phyloP scores from a whole-genome alignment of 2,113 vertebrate species.

The Paradisaea rubra region DNA sequence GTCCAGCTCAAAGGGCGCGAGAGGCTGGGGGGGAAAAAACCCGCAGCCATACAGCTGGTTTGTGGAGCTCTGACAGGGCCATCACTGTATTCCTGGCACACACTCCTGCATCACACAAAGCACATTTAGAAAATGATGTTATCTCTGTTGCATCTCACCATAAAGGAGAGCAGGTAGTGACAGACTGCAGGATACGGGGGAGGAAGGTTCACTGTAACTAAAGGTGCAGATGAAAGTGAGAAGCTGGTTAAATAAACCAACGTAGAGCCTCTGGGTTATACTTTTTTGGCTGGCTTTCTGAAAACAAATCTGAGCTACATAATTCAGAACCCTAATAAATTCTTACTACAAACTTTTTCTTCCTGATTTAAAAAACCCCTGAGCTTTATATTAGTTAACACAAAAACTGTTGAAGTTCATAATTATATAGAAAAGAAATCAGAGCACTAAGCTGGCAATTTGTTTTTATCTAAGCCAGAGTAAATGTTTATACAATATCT shows the following conservation, averaged over 20 bases:
- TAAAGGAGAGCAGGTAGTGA: conserved; percentile 9
- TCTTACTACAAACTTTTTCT: conserved; percentile 8
- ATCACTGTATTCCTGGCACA: conserved; percentile 48
- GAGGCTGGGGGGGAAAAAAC: neutral
- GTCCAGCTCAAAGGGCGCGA: neutral
- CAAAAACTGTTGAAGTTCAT: conserved; percentile 33
- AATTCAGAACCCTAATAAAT: conserved; percentile 26
- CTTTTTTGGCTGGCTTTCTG: neutral
- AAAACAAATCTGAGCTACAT: neutral
- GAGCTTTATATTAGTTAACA: neutral
- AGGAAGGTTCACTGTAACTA: neutral
- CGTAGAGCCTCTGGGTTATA: neutral
- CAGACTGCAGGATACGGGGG: neutral
- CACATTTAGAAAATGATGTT: conserved; percentile 23
- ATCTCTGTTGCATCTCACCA: neutral
- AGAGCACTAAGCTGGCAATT: conserved; percentile 41
- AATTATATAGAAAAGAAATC: neutral
- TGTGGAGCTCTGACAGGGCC: conserved; percentile 9
- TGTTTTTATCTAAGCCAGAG: conserved; percentile 60
- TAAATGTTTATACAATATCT: conserved; percentile 65
- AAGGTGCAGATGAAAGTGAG: conserved; percentile 10
- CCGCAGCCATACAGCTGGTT: conserved; percentile 43
- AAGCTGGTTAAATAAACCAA: neutral
- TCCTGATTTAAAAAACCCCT: neutral
- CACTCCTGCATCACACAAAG: conserved; percentile 21